These are phyloP conservation scores for Jordanella pulchra DNA, from an alignment of 2,797 vertebrate species.

Conservation along the genomic window DNA sequence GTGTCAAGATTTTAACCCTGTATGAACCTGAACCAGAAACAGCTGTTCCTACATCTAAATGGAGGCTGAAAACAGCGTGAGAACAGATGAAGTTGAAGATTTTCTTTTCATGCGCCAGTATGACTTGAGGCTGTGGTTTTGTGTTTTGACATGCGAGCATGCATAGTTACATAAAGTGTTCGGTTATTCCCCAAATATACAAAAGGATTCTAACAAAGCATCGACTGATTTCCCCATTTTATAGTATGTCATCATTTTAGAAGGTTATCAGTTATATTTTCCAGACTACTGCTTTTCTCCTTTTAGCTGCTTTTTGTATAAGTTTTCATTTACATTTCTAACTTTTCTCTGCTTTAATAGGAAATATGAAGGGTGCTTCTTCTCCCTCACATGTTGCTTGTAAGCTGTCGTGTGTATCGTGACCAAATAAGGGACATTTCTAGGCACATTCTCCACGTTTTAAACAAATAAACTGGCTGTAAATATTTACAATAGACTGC, in stretches of 20 bases:
- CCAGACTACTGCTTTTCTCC: background rate
- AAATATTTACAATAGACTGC: too few species aligned
- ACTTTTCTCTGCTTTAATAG: background rate
- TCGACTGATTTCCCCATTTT: background rate
- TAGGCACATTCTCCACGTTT: too few species aligned
- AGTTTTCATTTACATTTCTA: background rate
- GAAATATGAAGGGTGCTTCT: background rate
- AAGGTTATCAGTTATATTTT: background rate
- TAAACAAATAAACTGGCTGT: too few species aligned
- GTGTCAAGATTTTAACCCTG: slow-evolving; percentile 41
- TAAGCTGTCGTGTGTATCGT: background rate
- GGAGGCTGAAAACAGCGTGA: background rate
- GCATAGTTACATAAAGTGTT: background rate
- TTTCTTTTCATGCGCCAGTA: slow-evolving; percentile 10
- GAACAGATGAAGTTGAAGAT: background rate
- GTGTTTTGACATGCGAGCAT: background rate
- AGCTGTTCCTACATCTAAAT: slow-evolving; percentile 25
- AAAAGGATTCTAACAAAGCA: background rate
- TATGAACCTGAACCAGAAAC: slow-evolving; percentile 39
- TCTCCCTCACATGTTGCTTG: background rate
- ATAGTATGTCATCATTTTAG: background rate
- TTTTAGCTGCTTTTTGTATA: background rate
- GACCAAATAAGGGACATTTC: background rate
- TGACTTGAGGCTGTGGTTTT: background rate
- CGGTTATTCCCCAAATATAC: background rate